Conservation (phyloP, 2,888 invertebrate species). For the Lydus trimaculatus region DNA sequence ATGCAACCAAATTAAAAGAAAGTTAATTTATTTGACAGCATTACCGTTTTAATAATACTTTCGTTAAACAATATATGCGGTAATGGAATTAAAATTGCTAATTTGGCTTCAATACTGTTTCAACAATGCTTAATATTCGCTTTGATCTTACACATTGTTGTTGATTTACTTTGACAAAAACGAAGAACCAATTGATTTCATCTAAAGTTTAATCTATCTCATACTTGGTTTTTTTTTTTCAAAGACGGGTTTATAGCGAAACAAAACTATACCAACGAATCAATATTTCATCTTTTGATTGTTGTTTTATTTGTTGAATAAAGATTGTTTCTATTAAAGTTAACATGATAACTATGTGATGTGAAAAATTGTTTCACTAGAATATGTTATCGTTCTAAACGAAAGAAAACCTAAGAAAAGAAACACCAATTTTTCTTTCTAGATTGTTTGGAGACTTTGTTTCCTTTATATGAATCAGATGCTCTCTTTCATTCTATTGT, state of each 20-base stretch:
- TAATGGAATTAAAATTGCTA: slow-evolving; percentile 11
- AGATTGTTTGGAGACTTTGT: neutral
- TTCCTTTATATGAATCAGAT: too few relatives aligned
- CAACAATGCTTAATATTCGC: neutral
- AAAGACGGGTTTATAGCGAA: too few relatives aligned
- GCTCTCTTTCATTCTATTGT: neutral
- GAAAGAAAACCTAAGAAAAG: too few relatives aligned
- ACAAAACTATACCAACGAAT: too few relatives aligned
- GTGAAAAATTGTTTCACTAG: neutral
- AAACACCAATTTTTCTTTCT: neutral
- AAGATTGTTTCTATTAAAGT: neutral
- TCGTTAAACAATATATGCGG: neutral
- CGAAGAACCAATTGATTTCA: neutral
- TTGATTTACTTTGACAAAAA: neutral
- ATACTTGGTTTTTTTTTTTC: too few relatives aligned
- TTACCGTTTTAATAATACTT: neutral
- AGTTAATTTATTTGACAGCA: slow-evolving; percentile 7
- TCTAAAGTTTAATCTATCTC: neutral
- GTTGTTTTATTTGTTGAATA: neutral
- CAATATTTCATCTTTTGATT: too few relatives aligned
- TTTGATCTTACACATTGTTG: neutral
- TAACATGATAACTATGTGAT: neutral
- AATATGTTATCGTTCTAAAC: neutral
- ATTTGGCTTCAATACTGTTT: neutral
- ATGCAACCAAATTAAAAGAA: slow-evolving; percentile 6